Percentiles rank a stretch among this genome's conserved stretches.
These are phyloP conservation scores for Ranitomeya variabilis DNA, from an alignment of 2,113 vertebrate genomes.

Conservation along the genomic window DNA sequence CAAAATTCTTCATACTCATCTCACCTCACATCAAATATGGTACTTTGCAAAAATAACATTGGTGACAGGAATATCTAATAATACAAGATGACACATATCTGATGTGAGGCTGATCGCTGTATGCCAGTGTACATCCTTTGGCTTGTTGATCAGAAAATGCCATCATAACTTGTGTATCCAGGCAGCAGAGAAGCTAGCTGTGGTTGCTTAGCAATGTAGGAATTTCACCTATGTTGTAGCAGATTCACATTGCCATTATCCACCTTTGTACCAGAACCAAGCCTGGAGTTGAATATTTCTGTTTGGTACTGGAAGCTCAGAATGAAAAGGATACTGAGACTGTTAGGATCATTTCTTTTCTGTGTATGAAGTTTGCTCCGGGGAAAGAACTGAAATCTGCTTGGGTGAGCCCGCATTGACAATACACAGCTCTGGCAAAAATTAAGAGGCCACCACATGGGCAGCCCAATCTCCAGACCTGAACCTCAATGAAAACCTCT, in stretches of 20 bases:
- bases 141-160: neutral
- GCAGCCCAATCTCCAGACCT: too few species aligned
- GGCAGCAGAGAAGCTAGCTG: neutral
- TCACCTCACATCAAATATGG: neutral
- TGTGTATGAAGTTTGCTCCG: too few species aligned
- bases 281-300: too few species aligned
- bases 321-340: too few species aligned
- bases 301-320: too few species aligned
- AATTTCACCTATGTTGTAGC: neutral
- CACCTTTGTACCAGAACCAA: neutral
- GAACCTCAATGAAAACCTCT: too few species aligned
- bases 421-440: too few species aligned
- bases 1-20: neutral
- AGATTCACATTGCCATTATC: neutral
- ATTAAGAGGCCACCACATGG: too few species aligned
- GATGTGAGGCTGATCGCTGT: neutral
- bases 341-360: too few species aligned
- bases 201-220: conserved; percentile 12
- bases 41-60: neutral
- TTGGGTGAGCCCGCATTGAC: too few species aligned
- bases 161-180: neutral
- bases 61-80: neutral
- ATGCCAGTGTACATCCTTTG: neutral
- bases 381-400: too few species aligned
- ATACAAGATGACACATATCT: neutral